These are phyloP conservation scores for Sarcophilus harrisii DNA, from an alignment of 2,797 vertebrate species.

Conservation along the genomic window DNA sequence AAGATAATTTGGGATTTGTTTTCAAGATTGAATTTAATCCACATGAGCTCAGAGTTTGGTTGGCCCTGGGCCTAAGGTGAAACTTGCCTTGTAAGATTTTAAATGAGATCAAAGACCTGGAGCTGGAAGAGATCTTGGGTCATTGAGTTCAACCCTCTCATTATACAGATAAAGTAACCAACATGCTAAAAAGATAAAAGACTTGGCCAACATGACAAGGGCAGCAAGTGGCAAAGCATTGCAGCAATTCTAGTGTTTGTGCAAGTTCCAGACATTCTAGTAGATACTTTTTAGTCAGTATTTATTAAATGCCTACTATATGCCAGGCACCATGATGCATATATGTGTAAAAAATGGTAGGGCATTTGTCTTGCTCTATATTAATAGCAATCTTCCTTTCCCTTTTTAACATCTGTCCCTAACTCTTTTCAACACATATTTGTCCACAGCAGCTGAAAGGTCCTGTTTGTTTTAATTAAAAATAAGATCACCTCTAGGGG, in stretches of 20 bases:
- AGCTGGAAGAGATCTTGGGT: not conserved
- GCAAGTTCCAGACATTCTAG: rapidly evolving
- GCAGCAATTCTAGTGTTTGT: rapidly evolving
- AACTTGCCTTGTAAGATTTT: not conserved
- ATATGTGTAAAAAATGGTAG: not conserved
- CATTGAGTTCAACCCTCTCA: not conserved
- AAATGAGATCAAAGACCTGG: not conserved
- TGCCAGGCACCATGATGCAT: not conserved
- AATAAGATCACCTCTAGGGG: constrained; percentile 89
- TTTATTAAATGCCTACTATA: constrained; percentile 56
- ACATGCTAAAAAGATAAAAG: not conserved
- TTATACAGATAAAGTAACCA: not conserved
- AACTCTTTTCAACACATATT: constrained; percentile 84
- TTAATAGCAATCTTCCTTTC: constrained; percentile 67
- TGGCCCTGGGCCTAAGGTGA: not conserved
- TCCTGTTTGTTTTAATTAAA: constrained; percentile 86
- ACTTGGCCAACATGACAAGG: not conserved
- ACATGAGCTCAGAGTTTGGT: not conserved
- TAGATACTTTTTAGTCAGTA: rapidly evolving
- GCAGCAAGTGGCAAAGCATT: not conserved
- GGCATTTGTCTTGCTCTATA: constrained; percentile 65
- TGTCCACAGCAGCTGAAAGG: constrained; percentile 84
- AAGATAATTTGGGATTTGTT: not conserved
- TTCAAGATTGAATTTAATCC: not conserved
- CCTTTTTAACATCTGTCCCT: constrained; percentile 82